Base-by-base conservation (phyloP, 1,140 invertebrate genomes). In the Laupala kohalensis region DNA sequence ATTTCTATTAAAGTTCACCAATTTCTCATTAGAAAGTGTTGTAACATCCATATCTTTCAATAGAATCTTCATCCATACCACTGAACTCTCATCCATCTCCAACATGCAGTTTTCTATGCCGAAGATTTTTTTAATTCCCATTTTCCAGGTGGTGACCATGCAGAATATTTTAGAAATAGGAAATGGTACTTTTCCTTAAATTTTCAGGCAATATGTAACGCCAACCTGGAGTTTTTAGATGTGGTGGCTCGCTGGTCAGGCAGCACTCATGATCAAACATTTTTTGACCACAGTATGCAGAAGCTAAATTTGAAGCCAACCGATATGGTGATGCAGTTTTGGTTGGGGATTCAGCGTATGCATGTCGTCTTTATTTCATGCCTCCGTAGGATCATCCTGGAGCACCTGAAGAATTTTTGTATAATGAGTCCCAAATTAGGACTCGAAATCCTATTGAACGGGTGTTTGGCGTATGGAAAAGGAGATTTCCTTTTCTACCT, bases 401-500 rank as follows among this genome's bases (percentile, higher is more conserved):
- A 19, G 76, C 70, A 27, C 26, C 24, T 26, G 68, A 30, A 26
- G 74, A 78, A 68, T 25, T 72, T 25, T 25, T 74, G 53, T 78
- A 77, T 66, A 78, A 78, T 68, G 71, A 72, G 23, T 70, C 77
- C 15, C 78, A 77, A 27, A 76, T 77, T 23, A 67, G 73, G 23
- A 78, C 79, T 29, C 64, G 76, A 12, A 79, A 78, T 72, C 27
- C 28, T 3, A 74, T 79, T 70, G 78, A 79, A 70, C 29, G 70
- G 25, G n/a, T 68, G 70, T 67, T 71, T 70, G 30, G 71, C 69
- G 37, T 77, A 75, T 67, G 71, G 73, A 26, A 75, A 72, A 28
- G 72, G 72, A 29, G 76, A 75, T 71, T 77, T 76, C 71, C 71
- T n/a, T n/a, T n/a, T n/a, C n/a, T n/a, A n/a, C n/a, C n/a, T n/a